Evolutionary conservation across 2,113 vertebrate species (phyloP), one percentile per base, ranked within the genome.

Genomic region (Ailuropoda melanoleuca): DNA sequence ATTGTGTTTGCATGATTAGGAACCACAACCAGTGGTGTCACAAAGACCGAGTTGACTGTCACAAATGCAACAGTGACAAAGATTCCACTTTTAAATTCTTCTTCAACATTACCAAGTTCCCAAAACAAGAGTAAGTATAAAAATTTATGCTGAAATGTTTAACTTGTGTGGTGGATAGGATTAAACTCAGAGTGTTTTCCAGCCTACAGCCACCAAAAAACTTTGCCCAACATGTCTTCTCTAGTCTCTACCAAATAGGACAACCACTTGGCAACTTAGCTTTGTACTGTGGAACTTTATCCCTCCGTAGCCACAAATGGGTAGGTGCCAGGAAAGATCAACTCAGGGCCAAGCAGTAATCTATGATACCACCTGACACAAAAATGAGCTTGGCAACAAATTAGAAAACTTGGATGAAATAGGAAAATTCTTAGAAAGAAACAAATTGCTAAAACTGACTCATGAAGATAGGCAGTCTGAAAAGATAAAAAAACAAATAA

Each of bases 71-170:
- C 95, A 64, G 24, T 80, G 62, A 23, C 80, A 78, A 56, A 0
- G 23, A 6, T 5, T 48, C 3, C 39, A 56, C 6, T 50, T 93
- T 4, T 78, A 68, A 43, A 34, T 34, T 3, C 18, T 91, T 3
- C 4, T 86, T 72, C 86, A 29, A 92, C 78, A 0, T 19, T 14
- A 10, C 72, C 43, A 56, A 93, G 66, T 88, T 23, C 43, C 17
- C 66, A 82, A 15, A 2, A 43, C 26, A 93, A 14, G 23, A 70
- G 97, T 98, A 96, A 98, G 98, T 97, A 84, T 21, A 68, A 62
- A n/a, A 18, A 64, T 72, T 84, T 62, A 3, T 62, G 31, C 11
- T 48, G 15, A 68, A 37, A 8, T 55, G 7, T 34, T 70, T n/a
- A 46, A 21, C 15, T 56, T 58, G 3, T 46, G 0, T 39, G n/a